phyloP scores from a whole-genome alignment of 2,888 invertebrate genomes.

The Hydraecia micacea region DNA sequence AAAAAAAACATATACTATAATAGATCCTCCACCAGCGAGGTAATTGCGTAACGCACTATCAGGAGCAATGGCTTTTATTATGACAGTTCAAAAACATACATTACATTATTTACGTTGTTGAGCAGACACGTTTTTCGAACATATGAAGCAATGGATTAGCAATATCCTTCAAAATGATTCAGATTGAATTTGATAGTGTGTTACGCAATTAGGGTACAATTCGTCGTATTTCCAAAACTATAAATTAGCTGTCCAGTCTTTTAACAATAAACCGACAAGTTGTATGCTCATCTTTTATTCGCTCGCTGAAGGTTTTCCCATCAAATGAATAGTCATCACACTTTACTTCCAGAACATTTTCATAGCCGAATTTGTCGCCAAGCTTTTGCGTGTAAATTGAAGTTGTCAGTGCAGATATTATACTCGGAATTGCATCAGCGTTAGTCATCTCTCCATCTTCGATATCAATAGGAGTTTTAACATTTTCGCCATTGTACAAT shows the following conservation, averaged over 20 bases:
- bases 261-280: slow-evolving; percentile 8
- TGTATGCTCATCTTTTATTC: slow-evolving; percentile 16
- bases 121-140: too few species aligned
- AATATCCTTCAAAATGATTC: too few species aligned
- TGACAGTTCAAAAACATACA: too few species aligned
- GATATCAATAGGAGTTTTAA: slow-evolving; percentile 20
- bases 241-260: slow-evolving; percentile 1
- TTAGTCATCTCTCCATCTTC: slow-evolving; percentile 13
- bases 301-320: slow-evolving; percentile 2
- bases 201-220: too few species aligned
- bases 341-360: slow-evolving; percentile 28
- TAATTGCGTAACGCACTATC: too few species aligned
- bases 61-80: too few species aligned
- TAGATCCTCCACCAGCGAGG: slow-evolving; percentile 8
- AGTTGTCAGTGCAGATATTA: slow-evolving; percentile 6
- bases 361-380: slow-evolving; percentile 4
- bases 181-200: too few species aligned
- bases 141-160: too few species aligned
- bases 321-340: slow-evolving; percentile 13
- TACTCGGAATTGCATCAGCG: slow-evolving; percentile 12
- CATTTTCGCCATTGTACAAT: slow-evolving; percentile 12
- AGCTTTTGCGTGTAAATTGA: slow-evolving; percentile 7
- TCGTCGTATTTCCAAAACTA: too few species aligned
- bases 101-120: too few species aligned
- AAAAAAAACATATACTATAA: neutral